phyloP scores from a whole-genome alignment of 2,113 vertebrate genomes.

The Salvelinus fontinalis region DNA sequence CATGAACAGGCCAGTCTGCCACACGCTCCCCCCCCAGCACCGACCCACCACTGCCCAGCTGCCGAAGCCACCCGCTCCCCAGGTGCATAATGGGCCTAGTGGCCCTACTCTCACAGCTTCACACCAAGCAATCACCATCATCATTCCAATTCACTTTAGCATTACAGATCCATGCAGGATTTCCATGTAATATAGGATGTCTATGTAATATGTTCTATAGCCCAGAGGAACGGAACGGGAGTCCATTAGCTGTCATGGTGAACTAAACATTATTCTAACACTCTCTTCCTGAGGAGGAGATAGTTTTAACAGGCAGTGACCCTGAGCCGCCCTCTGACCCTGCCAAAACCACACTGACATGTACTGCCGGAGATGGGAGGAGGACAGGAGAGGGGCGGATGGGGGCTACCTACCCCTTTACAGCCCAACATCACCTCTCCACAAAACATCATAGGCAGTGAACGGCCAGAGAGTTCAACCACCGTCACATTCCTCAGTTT shows the following conservation, averaged over 20 bases:
- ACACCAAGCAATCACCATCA: too few relatives aligned
- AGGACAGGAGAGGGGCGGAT: slow-evolving; percentile 70
- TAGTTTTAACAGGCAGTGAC: slow-evolving; percentile 81
- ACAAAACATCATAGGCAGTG: slow-evolving; percentile 48
- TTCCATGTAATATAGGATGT: too few relatives aligned
- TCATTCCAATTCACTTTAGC: background rate
- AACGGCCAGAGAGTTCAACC: slow-evolving; percentile 32
- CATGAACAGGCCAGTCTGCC: slow-evolving; percentile 63
- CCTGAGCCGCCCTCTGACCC: slow-evolving; percentile 89
- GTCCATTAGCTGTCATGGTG: slow-evolving; percentile 53
- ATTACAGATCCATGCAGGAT: too few relatives aligned
- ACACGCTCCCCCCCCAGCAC: slow-evolving; percentile 57
- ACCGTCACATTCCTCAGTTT: slow-evolving; percentile 47
- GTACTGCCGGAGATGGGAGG: slow-evolving; percentile 48
- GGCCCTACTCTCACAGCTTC: too few relatives aligned
- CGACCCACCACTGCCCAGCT: slow-evolving; percentile 7
- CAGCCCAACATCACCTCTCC: slow-evolving; percentile 9
- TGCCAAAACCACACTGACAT: slow-evolving; percentile 49
- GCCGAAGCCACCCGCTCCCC: slow-evolving; percentile 8
- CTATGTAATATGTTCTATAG: background rate
- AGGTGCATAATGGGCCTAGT: background rate
- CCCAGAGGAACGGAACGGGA: background rate
- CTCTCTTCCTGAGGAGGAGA: slow-evolving; percentile 60
- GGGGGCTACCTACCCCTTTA: slow-evolving; percentile 68
- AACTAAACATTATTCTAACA: slow-evolving; percentile 79